phyloP scores from a whole-genome alignment of 2,113 vertebrate species.

The Eurypyga helias region DNA sequence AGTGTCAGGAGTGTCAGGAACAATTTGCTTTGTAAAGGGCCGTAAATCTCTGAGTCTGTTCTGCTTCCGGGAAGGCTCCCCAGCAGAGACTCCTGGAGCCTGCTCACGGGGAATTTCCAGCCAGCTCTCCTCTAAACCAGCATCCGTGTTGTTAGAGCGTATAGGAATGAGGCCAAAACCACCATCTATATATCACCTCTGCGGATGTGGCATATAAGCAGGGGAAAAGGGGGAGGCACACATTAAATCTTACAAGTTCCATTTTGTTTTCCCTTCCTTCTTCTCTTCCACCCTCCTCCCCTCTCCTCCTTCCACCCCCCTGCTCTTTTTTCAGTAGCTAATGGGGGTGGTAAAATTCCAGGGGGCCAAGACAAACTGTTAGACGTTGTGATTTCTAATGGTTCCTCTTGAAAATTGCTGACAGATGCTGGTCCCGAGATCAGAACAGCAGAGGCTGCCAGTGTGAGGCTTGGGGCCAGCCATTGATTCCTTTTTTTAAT shows the following conservation, averaged over 20 bases:
- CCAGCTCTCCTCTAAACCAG: background rate
- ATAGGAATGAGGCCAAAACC: background rate
- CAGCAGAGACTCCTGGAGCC: background rate
- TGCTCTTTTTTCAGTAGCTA: slow-evolving; percentile 63
- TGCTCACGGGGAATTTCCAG: background rate
- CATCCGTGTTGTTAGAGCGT: background rate
- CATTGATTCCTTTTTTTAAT: slow-evolving; percentile 58
- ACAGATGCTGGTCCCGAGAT: slow-evolving; percentile 75
- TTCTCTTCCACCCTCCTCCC: background rate
- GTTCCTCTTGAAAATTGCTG: slow-evolving; percentile 72
- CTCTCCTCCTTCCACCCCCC: background rate
- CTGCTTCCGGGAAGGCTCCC: slow-evolving; percentile 19
- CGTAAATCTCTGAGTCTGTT: slow-evolving; percentile 26
- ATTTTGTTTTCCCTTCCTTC: slow-evolving; percentile 31
- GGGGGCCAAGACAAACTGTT: slow-evolving; percentile 77
- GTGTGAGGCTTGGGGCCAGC: slow-evolving; percentile 39
- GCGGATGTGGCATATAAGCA: slow-evolving; percentile 37
- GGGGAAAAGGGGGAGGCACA: background rate
- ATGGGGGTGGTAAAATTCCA: slow-evolving; percentile 61
- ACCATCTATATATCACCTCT: slow-evolving; percentile 34
- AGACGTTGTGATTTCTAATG: slow-evolving; percentile 70
- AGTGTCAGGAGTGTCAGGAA: background rate
- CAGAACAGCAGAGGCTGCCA: slow-evolving; percentile 67
- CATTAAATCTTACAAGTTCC: slow-evolving; percentile 33
- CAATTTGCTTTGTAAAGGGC: background rate